Conservation (phyloP, 1,140 invertebrate genomes). For the Papilio glaucus region DNA sequence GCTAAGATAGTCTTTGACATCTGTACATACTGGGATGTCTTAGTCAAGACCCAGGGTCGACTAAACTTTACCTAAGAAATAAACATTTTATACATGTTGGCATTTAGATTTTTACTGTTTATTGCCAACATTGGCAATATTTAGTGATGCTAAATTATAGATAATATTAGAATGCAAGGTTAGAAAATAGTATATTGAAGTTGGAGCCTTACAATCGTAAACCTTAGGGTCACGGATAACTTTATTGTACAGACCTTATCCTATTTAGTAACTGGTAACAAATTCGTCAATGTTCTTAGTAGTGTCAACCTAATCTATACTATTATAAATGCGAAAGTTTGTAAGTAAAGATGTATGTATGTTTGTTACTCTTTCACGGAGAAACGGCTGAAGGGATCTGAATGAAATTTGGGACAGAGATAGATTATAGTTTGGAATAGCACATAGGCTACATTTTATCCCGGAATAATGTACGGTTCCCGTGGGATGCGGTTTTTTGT, state of each 20-base stretch:
- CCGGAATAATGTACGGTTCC: no score
- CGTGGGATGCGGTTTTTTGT: no score
- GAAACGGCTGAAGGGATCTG: no score
- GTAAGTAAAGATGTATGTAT: no score
- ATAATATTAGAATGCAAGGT: slow-evolving; percentile 23
- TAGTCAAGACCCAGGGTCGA: no score
- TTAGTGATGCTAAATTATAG: neutral
- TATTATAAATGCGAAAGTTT: no score
- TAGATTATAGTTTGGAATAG: no score
- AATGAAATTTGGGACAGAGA: no score
- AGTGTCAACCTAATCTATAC: neutral
- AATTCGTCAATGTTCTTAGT: neutral
- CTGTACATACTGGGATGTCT: no score
- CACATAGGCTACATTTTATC: no score
- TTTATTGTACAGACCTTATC: neutral
- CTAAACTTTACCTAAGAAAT: no score
- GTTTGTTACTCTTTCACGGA: no score
- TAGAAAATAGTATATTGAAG: neutral
- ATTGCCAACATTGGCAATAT: neutral
- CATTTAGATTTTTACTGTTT: neutral
- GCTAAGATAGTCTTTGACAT: neutral
- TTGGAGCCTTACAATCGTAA: neutral
- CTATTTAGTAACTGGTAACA: neutral
- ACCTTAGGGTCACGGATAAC: slow-evolving; percentile 18
- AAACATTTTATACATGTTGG: neutral